Evolutionary conservation across 2,888 invertebrate genomes (phyloP).

Genomic region (Neria commutata): DNA sequence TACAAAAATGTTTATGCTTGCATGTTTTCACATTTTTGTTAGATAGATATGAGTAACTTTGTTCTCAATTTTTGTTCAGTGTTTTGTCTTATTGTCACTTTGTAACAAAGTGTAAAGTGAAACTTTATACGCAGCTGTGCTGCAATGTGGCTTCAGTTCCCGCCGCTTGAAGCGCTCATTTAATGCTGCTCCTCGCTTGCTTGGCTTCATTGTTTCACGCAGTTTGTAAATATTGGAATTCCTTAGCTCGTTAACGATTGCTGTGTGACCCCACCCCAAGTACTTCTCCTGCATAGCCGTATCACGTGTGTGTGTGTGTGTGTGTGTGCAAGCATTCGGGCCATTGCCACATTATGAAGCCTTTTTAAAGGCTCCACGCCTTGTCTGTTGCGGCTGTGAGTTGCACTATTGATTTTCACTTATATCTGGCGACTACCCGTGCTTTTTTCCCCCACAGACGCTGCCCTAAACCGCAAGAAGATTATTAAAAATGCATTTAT

Average conservation of each 20-base stretch:
- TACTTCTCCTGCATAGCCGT: neutral
- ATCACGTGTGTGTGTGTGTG: neutral
- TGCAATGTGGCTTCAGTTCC: neutral
- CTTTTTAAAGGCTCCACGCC: too few species aligned
- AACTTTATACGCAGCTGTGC: neutral
- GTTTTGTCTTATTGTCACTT: neutral
- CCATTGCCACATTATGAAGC: too few species aligned
- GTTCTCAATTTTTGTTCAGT: neutral
- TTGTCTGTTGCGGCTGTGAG: neutral
- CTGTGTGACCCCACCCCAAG: neutral
- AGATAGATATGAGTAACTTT: too few species aligned
- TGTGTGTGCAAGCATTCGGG: neutral
- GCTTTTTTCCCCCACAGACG: neutral
- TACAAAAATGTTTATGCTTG: too few species aligned
- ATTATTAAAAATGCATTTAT: slow-evolving; percentile 10
- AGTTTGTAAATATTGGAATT: neutral
- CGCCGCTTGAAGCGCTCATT: neutral
- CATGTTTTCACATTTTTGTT: too few species aligned
- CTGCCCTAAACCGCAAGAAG: slow-evolving; percentile 8
- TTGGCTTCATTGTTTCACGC: neutral
- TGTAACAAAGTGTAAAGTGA: neutral
- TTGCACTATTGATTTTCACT: neutral
- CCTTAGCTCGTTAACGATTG: neutral
- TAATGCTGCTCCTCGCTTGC: neutral
- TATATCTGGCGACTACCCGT: too few species aligned